Evolutionary conservation across 2,113 vertebrate species (phyloP).

Genomic region (Aegotheles bennettii): DNA sequence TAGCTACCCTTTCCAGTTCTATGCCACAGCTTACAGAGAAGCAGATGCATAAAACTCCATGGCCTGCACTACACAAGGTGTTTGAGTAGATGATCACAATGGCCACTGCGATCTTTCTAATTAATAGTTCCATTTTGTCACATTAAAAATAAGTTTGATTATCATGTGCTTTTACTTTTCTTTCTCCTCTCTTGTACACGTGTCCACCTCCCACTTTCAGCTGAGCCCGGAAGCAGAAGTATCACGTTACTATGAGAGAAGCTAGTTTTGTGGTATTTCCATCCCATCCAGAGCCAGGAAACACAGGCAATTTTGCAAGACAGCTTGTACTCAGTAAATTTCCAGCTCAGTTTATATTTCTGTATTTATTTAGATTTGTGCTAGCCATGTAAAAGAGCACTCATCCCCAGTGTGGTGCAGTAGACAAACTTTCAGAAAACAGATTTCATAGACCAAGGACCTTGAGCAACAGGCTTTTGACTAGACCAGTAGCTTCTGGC

Average conservation of each 20-base stretch:
- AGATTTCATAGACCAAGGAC: not conserved
- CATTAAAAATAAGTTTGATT: not conserved
- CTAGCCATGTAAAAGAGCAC: not conserved
- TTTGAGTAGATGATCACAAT: not conserved
- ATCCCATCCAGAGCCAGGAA: slow-evolving; percentile 54
- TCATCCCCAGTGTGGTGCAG: slow-evolving; percentile 8
- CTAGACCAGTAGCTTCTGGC: not conserved
- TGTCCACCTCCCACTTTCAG: not conserved
- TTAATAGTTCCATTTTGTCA: not conserved
- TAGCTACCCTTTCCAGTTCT: not conserved
- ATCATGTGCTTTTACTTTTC: not conserved
- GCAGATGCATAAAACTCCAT: not conserved
- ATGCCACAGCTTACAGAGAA: not conserved
- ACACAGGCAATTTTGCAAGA: slow-evolving; percentile 59
- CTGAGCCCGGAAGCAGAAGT: slow-evolving; percentile 48
- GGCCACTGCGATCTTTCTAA: not conserved
- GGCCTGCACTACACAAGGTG: not conserved
- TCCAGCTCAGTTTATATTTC: slow-evolving; percentile 51
- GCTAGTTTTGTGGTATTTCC: slow-evolving; percentile 39
- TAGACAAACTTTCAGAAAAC: not conserved
- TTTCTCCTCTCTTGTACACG: not conserved
- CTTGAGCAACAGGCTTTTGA: not conserved
- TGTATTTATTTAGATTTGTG: slow-evolving; percentile 39
- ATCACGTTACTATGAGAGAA: slow-evolving; percentile 29
- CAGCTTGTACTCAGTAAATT: slow-evolving; percentile 48